phyloP scores from a whole-genome alignment of 2,888 invertebrate genomes.

The Aporophyla lueneburgensis region DNA sequence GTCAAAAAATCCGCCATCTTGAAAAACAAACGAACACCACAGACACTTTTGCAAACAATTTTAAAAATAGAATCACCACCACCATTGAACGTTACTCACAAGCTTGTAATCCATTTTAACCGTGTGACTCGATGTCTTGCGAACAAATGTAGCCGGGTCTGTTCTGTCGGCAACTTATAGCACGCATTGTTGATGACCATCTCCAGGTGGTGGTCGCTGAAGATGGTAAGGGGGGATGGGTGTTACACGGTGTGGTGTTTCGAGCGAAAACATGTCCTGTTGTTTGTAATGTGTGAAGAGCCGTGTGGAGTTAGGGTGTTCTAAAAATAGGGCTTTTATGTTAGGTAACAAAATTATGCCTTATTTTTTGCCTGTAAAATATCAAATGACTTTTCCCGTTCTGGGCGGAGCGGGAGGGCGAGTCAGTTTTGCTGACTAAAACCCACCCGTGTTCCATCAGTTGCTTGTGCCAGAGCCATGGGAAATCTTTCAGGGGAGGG shows the following conservation, averaged over 20 bases:
- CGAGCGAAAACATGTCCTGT: neutral
- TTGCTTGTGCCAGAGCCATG: too few species aligned
- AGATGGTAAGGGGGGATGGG: conserved; percentile 17
- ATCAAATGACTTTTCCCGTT: too few species aligned
- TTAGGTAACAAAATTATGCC: neutral
- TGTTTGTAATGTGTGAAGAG: neutral
- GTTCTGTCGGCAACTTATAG: conserved; percentile 43
- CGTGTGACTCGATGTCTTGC: conserved; percentile 30
- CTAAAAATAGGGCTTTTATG: neutral
- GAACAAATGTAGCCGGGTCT: conserved; percentile 49
- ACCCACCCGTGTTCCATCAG: too few species aligned
- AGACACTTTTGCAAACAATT: conserved; percentile 40
- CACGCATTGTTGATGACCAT: conserved; percentile 53
- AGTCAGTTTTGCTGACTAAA: too few species aligned
- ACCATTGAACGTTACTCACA: conserved; percentile 68
- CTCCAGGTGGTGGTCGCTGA: conserved; percentile 30
- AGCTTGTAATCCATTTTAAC: conserved; percentile 70
- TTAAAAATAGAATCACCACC: conserved; percentile 43
- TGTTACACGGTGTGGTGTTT: neutral
- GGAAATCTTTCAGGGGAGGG: too few species aligned
- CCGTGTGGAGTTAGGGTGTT: neutral
- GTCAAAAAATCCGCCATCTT: conserved; percentile 33
- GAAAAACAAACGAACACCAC: conserved; percentile 21
- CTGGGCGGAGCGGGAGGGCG: too few species aligned
- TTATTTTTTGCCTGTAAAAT: too few species aligned